Conservation (phyloP, 2,888 invertebrate genomes). For the Dasysyrphus albostriatus region DNA sequence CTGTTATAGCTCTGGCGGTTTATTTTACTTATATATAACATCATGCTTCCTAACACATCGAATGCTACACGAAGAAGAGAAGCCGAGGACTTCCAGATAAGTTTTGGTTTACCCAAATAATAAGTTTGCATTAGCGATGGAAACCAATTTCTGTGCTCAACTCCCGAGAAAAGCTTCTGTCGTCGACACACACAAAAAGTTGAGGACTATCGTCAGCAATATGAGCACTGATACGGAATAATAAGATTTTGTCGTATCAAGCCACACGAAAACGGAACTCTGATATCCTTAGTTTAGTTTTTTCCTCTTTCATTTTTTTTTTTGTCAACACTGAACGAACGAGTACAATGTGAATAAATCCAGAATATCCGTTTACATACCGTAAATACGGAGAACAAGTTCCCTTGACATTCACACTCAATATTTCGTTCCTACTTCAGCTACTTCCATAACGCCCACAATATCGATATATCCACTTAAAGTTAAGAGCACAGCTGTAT, state of each 20-base stretch:
- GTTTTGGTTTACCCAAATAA: constrained; percentile 35
- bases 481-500: not conserved
- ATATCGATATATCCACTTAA: not conserved
- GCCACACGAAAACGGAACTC: constrained; percentile 41
- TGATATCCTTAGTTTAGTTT: not conserved
- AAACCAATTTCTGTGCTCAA: constrained; percentile 64
- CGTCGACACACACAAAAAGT: constrained; percentile 20
- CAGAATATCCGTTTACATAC: constrained; percentile 62
- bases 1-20: constrained; percentile 54
- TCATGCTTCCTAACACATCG: constrained; percentile 5
- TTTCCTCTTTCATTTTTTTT: not conserved
- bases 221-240: constrained; percentile 71
- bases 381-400: constrained; percentile 57
- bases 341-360: constrained; percentile 62
- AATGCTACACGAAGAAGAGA: not conserved
- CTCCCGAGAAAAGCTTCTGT: constrained; percentile 43
- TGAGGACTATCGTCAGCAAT: constrained; percentile 42
- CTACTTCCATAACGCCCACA: not conserved
- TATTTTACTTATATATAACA: constrained; percentile 59
- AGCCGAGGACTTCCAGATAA: constrained; percentile 13
- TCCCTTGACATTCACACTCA: constrained; percentile 48
- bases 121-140: constrained; percentile 66
- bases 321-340: not conserved
- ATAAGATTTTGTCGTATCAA: constrained; percentile 69
- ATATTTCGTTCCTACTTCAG: constrained; percentile 39